Percentiles rank a stretch among this genome's conserved stretches.
These are phyloP conservation scores for Saguinus imperator DNA, from an alignment of 2,113 vertebrate species.

Conservation along the genomic window DNA sequence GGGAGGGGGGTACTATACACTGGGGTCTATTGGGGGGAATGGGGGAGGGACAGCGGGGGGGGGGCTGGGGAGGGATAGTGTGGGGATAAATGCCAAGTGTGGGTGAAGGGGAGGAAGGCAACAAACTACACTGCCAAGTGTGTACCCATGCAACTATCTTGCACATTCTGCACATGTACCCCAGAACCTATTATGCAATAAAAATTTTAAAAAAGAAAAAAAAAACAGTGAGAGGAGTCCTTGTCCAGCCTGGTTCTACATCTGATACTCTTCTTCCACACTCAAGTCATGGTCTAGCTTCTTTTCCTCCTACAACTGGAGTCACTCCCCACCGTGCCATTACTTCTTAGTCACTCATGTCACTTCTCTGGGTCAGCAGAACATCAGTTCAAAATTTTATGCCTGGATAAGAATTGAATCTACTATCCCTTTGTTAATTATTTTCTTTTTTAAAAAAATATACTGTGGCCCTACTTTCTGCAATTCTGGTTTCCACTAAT, in stretches of 20 bases:
- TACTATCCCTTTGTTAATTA: neutral
- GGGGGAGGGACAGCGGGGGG: no score
- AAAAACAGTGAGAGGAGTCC: neutral
- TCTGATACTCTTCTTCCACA: neutral
- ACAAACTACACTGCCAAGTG: no score
- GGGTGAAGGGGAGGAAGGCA: no score
- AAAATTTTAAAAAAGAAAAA: no score
- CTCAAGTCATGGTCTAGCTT: neutral
- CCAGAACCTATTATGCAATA: no score
- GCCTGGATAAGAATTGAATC: neutral
- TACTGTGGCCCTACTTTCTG: neutral
- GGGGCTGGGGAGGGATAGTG: no score
- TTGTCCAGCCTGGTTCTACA: neutral
- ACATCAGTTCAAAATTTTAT: neutral
- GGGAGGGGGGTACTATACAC: no score
- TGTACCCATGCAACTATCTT: no score
- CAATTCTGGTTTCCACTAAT: neutral
- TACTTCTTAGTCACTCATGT: neutral
- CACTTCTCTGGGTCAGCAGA: neutral
- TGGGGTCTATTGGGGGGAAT: no score
- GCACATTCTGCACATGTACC: no score
- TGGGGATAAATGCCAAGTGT: no score
- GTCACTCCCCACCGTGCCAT: neutral
- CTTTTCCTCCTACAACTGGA: accelerated
- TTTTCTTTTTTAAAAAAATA: neutral